Conservation (phyloP, 1,140 invertebrate genomes). For the Radopholus similis region DNA sequence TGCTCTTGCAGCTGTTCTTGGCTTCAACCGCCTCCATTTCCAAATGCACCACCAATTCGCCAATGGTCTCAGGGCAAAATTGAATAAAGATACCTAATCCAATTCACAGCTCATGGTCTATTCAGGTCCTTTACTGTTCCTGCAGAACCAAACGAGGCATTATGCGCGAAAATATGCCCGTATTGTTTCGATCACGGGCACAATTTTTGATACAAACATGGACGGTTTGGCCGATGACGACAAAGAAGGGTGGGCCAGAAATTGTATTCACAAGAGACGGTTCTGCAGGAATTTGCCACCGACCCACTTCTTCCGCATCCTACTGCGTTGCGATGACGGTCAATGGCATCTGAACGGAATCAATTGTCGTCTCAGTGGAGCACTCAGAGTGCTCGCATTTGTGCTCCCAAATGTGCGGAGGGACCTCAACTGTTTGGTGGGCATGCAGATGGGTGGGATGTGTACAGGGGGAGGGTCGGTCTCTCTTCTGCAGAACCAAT, state of each 20-base stretch:
- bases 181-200: conserved; percentile 38
- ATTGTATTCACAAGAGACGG: neutral
- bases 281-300: conserved; percentile 14
- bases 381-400: conserved; percentile 36
- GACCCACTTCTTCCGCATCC: conserved; percentile 39
- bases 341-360: conserved; percentile 39
- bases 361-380: conserved; percentile 18
- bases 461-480: no score
- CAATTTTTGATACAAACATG: conserved; percentile 32
- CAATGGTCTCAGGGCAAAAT: neutral
- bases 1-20: neutral
- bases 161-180: conserved; percentile 28
- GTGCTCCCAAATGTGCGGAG: conserved; percentile 29
- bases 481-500: conserved; percentile 10
- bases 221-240: conserved; percentile 36
- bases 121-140: neutral
- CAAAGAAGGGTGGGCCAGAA: neutral
- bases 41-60: neutral
- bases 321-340: conserved; percentile 39
- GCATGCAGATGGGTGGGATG: neutral
- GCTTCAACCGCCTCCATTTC: neutral
- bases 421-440: conserved; percentile 41
- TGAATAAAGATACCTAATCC: no score
- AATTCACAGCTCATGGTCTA: no score
- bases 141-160: conserved; percentile 33